These are phyloP conservation scores for Synergus umbraculus DNA, from an alignment of 2,888 invertebrate species.

Conservation along the genomic window DNA sequence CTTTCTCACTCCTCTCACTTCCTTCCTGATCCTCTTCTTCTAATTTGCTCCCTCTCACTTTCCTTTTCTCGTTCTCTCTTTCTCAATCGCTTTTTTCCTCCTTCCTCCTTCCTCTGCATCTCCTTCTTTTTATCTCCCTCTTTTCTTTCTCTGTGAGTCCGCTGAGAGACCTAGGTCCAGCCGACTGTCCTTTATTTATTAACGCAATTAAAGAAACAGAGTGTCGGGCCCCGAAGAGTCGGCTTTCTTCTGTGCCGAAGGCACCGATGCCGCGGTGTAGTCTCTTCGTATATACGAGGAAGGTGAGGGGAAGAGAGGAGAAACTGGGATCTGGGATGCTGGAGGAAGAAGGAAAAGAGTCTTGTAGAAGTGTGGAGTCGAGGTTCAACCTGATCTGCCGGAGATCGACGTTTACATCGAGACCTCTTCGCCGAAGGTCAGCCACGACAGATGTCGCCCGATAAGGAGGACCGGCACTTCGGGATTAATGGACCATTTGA, in stretches of 20 bases:
- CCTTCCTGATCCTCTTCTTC: conserved; percentile 41
- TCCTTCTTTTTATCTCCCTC: conserved; percentile 53
- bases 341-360: conserved; percentile 45
- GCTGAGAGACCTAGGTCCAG: conserved; percentile 55
- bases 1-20: conserved; percentile 39
- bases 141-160: conserved; percentile 52
- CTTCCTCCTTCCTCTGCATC: conserved; percentile 48
- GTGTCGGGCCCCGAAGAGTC: conserved; percentile 70
- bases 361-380: conserved; percentile 34
- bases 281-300: conserved; percentile 53
- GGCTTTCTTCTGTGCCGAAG: conserved; percentile 72
- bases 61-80: conserved; percentile 48
- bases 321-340: conserved; percentile 49
- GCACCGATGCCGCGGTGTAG: conserved; percentile 61
- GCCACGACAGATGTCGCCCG: conserved; percentile 55
- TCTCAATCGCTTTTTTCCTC: conserved; percentile 43
- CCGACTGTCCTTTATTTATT: conserved; percentile 75
- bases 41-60: conserved; percentile 40
- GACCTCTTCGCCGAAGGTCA: conserved; percentile 56
- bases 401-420: conserved; percentile 59
- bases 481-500: conserved; percentile 46
- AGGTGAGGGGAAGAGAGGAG: conserved; percentile 53
- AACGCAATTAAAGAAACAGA: conserved; percentile 77
- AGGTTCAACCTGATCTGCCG: conserved; percentile 53
- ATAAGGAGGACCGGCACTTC: conserved; percentile 50